These are phyloP conservation scores for Catocala fraxini DNA, from an alignment of 2,888 invertebrate genomes.

Conservation along the genomic window DNA sequence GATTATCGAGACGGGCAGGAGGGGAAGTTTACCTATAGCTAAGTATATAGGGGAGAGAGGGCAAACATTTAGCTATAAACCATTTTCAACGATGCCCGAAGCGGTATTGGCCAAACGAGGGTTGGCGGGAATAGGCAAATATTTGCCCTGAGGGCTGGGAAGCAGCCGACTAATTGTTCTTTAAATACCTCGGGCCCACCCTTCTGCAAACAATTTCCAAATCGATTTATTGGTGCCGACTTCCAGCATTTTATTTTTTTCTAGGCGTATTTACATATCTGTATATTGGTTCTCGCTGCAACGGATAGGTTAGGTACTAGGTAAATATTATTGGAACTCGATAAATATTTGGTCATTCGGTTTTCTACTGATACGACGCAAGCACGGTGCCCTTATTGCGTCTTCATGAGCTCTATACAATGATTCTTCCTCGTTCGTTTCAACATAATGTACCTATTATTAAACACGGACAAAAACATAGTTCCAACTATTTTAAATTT, in stretches of 20 bases:
- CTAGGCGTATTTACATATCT: slow-evolving; percentile 48
- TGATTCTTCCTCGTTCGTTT: slow-evolving; percentile 43
- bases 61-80: slow-evolving; percentile 82
- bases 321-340: slow-evolving; percentile 67
- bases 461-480: slow-evolving; percentile 45
- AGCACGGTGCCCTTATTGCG: slow-evolving; percentile 15
- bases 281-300: slow-evolving; percentile 55
- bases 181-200: slow-evolving; percentile 84
- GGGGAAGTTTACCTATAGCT: slow-evolving; percentile 70
- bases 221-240: slow-evolving; percentile 81
- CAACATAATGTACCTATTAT: slow-evolving; percentile 50
- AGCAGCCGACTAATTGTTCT: slow-evolving; percentile 86
- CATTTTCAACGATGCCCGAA: slow-evolving; percentile 76
- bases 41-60: slow-evolving; percentile 75
- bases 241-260: slow-evolving; percentile 69
- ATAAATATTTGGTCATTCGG: slow-evolving; percentile 63
- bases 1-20: slow-evolving; percentile 53
- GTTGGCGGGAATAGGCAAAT: slow-evolving; percentile 86
- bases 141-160: slow-evolving; percentile 82
- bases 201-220: slow-evolving; percentile 80
- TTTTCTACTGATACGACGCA: slow-evolving; percentile 37
- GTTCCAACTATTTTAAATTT: slow-evolving; percentile 74
- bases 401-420: slow-evolving; percentile 19
- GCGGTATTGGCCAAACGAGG: slow-evolving; percentile 79
- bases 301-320: slow-evolving; percentile 64